Evolutionary conservation across 1,140 invertebrate genomes (phyloP).

Genomic region (Drosophila ambigua): DNA sequence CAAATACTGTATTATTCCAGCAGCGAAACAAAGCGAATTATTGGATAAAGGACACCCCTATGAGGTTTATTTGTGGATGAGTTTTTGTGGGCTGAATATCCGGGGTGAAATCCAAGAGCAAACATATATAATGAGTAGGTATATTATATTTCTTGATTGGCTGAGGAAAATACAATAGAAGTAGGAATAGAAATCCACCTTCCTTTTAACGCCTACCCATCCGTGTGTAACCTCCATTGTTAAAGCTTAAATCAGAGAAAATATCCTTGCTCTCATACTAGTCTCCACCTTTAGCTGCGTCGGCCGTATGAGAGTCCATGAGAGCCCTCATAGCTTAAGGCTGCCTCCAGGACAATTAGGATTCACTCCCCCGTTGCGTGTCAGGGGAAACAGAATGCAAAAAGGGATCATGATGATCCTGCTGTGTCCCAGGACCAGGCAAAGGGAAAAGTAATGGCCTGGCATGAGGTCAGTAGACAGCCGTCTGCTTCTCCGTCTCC

Average conservation of each 20-base stretch:
- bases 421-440: slow-evolving; percentile 43
- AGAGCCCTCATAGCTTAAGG: slow-evolving; percentile 15
- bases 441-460: slow-evolving; percentile 18
- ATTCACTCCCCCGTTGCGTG: slow-evolving; percentile 60
- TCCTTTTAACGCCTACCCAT: too few species aligned
- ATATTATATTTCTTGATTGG: slow-evolving; percentile 36
- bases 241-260: background rate
- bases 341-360: slow-evolving; percentile 53
- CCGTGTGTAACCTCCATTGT: too few species aligned
- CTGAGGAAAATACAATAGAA: background rate
- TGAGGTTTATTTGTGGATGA: slow-evolving; percentile 23
- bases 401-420: slow-evolving; percentile 66
- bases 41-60: slow-evolving; percentile 32
- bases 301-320: background rate
- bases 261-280: background rate
- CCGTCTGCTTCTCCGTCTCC: slow-evolving; percentile 13
- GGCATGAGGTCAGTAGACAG: slow-evolving; percentile 54
- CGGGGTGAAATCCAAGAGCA: slow-evolving; percentile 8
- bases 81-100: background rate
- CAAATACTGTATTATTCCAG: background rate
- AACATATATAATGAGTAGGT: slow-evolving; percentile 4
- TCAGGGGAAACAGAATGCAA: slow-evolving; percentile 37
- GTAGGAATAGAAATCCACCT: too few species aligned
- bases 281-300: background rate
- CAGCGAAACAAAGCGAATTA: slow-evolving; percentile 35